Conservation (phyloP, 2,113 vertebrate species). For the Clarias magur region DNA sequence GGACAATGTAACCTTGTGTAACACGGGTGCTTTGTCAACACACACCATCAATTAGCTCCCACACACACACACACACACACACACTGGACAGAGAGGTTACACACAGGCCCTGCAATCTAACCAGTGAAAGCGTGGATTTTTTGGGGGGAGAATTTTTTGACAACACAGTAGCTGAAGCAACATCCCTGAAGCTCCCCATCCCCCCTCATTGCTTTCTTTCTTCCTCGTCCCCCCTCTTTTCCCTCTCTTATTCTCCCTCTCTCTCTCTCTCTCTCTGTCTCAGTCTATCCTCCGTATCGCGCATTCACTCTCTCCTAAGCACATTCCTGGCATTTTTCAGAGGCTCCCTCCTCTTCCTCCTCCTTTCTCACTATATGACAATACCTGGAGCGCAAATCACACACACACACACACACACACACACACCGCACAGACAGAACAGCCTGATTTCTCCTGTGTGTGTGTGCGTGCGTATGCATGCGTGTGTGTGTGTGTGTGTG, state of each 20-base stretch:
- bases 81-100: slow-evolving; percentile 11
- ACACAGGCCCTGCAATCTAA: slow-evolving; percentile 18
- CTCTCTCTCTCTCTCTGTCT: slow-evolving; percentile 48
- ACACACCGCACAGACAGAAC: neutral
- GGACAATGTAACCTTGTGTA: slow-evolving; percentile 30
- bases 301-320: slow-evolving; percentile 69
- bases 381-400: slow-evolving; percentile 45
- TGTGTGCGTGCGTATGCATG: slow-evolving; percentile 39
- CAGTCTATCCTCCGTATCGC: slow-evolving; percentile 62
- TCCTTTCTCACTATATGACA: slow-evolving; percentile 59
- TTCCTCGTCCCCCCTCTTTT: slow-evolving; percentile 62
- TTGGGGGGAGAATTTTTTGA: neutral
- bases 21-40: slow-evolving; percentile 51
- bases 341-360: slow-evolving; percentile 57
- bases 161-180: slow-evolving; percentile 34
- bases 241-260: slow-evolving; percentile 13
- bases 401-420: neutral
- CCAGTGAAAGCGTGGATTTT: neutral
- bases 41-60: slow-evolving; percentile 27
- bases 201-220: slow-evolving; percentile 37
- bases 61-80: neutral
- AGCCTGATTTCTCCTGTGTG: slow-evolving; percentile 34
- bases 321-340: slow-evolving; percentile 73
- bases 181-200: slow-evolving; percentile 28
- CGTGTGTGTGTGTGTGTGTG: slow-evolving; percentile 3